Conservation (phyloP, 2,888 invertebrate species). For the Sinopyrophorus schimmeli region DNA sequence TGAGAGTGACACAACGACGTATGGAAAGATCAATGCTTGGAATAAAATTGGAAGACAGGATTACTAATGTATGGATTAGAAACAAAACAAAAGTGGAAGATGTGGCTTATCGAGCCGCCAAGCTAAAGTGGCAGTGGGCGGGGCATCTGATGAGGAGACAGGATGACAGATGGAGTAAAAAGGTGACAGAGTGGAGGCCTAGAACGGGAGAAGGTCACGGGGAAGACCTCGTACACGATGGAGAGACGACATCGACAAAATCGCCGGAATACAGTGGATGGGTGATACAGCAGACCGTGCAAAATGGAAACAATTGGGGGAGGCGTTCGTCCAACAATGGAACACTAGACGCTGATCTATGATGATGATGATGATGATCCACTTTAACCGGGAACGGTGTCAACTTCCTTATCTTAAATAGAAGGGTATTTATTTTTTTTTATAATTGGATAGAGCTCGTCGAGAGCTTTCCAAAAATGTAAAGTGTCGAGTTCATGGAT, state of each 20-base stretch:
- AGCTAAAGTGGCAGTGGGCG: conserved; percentile 1
- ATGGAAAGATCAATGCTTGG: no score
- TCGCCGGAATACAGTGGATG: neutral
- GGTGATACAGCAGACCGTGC: neutral
- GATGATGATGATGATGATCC: conserved; percentile 12
- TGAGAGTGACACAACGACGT: neutral
- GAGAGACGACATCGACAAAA: conserved; percentile 2
- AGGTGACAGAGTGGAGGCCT: neutral
- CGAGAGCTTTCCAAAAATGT: no score
- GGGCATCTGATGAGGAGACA: conserved; percentile 2
- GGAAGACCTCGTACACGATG: conserved; percentile 2
- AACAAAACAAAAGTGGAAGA: conserved; percentile 14
- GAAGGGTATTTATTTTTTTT: no score
- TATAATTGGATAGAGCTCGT: no score
- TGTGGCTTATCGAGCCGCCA: conserved; percentile 1
- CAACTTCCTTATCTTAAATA: no score
- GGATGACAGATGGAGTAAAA: conserved; percentile 1
- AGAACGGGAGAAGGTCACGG: conserved; percentile 1
- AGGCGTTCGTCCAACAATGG: conserved; percentile 3
- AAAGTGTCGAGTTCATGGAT: conserved; percentile 4
- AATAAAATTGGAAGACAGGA: neutral
- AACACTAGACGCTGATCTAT: conserved; percentile 3
- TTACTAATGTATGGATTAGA: neutral
- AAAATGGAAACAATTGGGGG: conserved; percentile 1
- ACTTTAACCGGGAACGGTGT: no score